These are phyloP conservation scores for Vulpes ferrilata DNA, from an alignment of 2,113 vertebrate species.

Conservation along the genomic window DNA sequence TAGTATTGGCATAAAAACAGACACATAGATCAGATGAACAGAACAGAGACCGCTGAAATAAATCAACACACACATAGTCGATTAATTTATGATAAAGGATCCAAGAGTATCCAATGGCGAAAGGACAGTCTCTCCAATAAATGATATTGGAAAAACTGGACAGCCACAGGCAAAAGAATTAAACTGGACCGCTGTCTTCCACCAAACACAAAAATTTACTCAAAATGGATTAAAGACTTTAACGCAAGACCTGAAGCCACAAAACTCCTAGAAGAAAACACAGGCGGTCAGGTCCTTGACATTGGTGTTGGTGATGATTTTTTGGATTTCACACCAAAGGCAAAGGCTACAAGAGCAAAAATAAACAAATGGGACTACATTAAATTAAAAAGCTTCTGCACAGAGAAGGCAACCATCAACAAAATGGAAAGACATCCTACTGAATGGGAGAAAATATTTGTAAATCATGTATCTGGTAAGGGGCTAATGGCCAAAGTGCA, in stretches of 20 bases:
- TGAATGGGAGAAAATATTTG: neutral
- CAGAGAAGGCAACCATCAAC: neutral
- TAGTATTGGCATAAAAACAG: neutral
- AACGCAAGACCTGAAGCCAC: neutral
- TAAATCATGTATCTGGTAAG: neutral
- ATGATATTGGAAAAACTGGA: neutral
- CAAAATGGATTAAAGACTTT: neutral
- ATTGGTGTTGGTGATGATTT: neutral
- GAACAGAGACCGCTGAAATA: neutral
- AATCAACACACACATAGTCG: neutral
- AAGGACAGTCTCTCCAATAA: neutral
- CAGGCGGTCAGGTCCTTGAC: neutral
- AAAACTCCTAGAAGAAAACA: neutral
- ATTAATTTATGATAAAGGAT: neutral
- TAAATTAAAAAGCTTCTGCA: neutral
- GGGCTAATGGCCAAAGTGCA: neutral
- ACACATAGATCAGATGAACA: neutral
- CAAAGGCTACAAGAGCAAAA: neutral
- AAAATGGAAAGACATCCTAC: neutral
- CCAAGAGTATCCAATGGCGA: neutral
- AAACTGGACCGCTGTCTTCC: neutral
- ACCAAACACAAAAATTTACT: neutral
- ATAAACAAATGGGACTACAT: neutral
- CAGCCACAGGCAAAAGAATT: neutral
- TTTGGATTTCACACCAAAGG: neutral